Evolutionary conservation across 2,113 vertebrate genomes (phyloP).

Genomic region (Microtus richardsoni): DNA sequence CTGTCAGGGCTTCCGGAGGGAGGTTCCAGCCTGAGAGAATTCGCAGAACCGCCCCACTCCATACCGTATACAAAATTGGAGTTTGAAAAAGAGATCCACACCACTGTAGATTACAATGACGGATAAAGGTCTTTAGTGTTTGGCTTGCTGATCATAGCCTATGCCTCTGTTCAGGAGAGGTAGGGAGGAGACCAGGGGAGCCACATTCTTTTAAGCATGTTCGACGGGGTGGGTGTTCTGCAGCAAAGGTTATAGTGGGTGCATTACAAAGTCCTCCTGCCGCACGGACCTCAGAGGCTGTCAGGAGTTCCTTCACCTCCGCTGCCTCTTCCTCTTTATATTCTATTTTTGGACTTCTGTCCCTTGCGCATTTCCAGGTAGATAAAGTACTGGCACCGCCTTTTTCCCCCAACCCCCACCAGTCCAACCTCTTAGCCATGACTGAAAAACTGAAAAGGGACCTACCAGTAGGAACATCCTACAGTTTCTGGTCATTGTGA

Average conservation of each 20-base stretch:
- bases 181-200: conserved; percentile 43
- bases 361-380: conserved; percentile 68
- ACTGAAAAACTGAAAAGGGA: conserved; percentile 64
- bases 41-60: neutral
- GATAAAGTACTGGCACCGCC: conserved; percentile 30
- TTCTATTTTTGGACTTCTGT: conserved; percentile 76
- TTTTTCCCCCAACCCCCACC: neutral
- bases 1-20: conserved; percentile 59
- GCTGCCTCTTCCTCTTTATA: conserved; percentile 72
- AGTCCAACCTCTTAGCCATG: conserved; percentile 36
- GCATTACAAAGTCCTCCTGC: conserved; percentile 77
- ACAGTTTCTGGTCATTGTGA: conserved; percentile 56
- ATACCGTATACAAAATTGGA: conserved; percentile 41
- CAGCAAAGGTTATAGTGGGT: conserved; percentile 67
- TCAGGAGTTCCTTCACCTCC: conserved; percentile 74
- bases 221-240: conserved; percentile 51
- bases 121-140: conserved; percentile 71
- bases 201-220: conserved; percentile 63
- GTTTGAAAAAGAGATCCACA: conserved; percentile 47
- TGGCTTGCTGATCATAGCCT: conserved; percentile 56
- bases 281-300: conserved; percentile 70
- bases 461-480: conserved; percentile 11
- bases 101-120: conserved; percentile 64
- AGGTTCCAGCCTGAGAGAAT: conserved; percentile 54
- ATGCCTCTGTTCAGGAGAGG: neutral